phyloP scores from a whole-genome alignment of 2,113 vertebrate species.

The Lathamus discolor region DNA sequence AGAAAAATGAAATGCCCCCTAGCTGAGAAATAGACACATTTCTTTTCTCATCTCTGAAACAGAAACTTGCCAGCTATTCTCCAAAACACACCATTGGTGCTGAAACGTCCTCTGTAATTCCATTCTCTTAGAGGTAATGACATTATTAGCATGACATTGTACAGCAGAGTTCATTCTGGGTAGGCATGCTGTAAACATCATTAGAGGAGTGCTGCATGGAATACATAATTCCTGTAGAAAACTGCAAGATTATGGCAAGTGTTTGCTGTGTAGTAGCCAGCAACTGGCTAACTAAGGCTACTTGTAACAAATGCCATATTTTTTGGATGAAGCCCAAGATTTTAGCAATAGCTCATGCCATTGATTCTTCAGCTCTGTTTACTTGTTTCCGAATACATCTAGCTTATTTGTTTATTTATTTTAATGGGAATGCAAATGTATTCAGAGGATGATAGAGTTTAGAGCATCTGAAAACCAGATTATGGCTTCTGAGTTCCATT shows the following conservation, averaged over 20 bases:
- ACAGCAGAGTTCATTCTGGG: background rate
- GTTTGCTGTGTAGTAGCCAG: background rate
- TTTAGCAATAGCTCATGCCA: background rate
- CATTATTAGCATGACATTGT: constrained; percentile 14
- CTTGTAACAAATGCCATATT: background rate
- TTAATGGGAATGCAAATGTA: background rate
- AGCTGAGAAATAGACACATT: background rate
- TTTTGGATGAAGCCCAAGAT: background rate
- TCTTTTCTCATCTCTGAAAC: background rate
- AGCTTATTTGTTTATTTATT: background rate
- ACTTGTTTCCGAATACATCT: background rate
- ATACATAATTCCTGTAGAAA: background rate
- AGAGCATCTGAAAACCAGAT: constrained; percentile 26
- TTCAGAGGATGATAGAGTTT: background rate
- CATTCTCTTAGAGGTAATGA: constrained; percentile 23
- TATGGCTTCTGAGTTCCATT: background rate
- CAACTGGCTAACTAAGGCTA: background rate
- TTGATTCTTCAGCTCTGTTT: background rate
- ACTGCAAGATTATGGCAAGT: background rate
- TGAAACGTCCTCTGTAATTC: constrained; percentile 16
- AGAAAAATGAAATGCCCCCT: background rate
- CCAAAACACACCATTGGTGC: background rate
- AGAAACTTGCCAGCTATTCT: background rate
- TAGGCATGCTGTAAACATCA: background rate
- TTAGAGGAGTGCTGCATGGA: background rate